phyloP scores from a whole-genome alignment of 2,113 vertebrate genomes.

The Eolophus roseicapilla region DNA sequence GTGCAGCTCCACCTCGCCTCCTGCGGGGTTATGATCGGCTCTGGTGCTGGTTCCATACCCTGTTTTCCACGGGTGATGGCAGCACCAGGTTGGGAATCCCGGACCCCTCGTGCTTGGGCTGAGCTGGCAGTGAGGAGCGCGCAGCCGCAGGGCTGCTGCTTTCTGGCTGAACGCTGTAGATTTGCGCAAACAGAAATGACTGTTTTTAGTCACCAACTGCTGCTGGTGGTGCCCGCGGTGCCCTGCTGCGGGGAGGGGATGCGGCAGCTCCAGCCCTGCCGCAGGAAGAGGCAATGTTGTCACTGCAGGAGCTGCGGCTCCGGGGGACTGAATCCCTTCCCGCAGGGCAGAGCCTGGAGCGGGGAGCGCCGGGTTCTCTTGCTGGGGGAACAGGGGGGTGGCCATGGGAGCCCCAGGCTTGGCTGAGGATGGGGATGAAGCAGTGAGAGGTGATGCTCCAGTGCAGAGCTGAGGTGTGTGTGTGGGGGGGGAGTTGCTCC shows the following conservation, averaged over 20 bases:
- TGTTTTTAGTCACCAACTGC: not conserved
- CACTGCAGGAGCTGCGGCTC: fast-evolving
- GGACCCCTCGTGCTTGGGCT: fast-evolving
- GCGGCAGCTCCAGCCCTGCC: not conserved
- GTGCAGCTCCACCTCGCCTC: not conserved
- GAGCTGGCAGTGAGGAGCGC: not conserved
- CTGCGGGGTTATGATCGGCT: not conserved
- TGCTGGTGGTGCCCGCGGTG: not conserved
- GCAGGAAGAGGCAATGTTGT: not conserved
- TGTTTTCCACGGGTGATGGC: fast-evolving
- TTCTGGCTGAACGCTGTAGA: not conserved
- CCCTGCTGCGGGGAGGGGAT: too few relatives aligned
- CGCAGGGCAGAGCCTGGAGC: not conserved
- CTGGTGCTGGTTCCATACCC: not conserved
- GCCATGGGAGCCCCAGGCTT: not conserved
- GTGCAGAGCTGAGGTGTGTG: too few relatives aligned
- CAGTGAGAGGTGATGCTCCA: too few relatives aligned
- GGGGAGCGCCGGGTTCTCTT: fast-evolving
- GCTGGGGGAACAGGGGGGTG: not conserved
- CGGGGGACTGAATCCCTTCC: not conserved
- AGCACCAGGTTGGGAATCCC: not conserved
- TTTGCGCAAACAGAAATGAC: not conserved
- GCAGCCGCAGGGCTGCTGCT: not conserved
- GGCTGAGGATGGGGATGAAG: not conserved
- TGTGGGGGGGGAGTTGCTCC: too few relatives aligned